Base-by-base conservation (phyloP, 92 coral and sea anemone species). In the Palythoa grandiflora region DNA sequence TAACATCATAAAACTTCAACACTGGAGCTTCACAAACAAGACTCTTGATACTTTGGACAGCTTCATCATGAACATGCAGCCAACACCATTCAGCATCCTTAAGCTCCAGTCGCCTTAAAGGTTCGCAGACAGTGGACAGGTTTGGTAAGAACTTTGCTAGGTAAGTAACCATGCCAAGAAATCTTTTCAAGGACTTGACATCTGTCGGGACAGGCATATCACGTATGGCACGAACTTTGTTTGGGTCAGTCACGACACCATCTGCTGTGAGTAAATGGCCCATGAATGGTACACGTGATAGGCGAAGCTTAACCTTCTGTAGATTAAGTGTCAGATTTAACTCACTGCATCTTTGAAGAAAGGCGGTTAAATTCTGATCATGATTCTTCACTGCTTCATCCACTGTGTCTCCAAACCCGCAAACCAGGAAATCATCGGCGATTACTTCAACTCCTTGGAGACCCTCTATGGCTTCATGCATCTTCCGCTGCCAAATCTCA, bases 11-110 rank as follows among this genome's bases (percentile, higher is more conserved):
- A n/a, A 66, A 68, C 87, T 84, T 85, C 68, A 85, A 55, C 73
- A 86, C 89, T 21, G 79, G 86, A 28, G 90, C 68, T 66, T 87
- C 71, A 77, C 75, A 75, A 72, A 84, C 39, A 71, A 68, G 75
- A 60, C 75, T 76, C 84, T 86, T 57, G 16, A 86, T 79, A 14
- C 57, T 87, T 61, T 87, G 84, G 71, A 87, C 77, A 51, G 70
- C 90, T 66, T 47, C 86, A 79, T 79, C 72, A n/a, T 87, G 90
- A 77, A 65, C 85, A 3, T 79, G 77, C 17, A 87, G 85, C 85
- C 85, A 87, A 16, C 85, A 68, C 90, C 78, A 87, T 75, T 77
- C 85, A 61, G 84, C 90, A 87, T 87, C 90, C 70, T 87, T 87
- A 66, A n/a, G 20, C 39, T 87, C 78, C 15, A 87, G 85, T 15